Evolutionary conservation across 2,888 invertebrate genomes (phyloP).

Genomic region (Nemapogon koenigi): DNA sequence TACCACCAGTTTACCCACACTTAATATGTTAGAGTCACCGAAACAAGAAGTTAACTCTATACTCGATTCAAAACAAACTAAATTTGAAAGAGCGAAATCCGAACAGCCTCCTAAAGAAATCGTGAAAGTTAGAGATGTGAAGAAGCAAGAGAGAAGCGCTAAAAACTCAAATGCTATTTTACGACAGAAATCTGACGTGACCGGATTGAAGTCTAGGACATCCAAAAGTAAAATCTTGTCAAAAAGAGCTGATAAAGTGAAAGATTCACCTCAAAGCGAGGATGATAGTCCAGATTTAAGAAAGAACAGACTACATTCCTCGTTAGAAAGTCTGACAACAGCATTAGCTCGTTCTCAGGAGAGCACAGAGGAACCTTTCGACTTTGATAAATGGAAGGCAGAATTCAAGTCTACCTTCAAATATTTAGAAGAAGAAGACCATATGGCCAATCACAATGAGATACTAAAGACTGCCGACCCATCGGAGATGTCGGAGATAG

Average conservation of each 20-base stretch:
- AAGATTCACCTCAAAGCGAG: conserved; percentile 27
- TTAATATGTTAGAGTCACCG: conserved; percentile 63
- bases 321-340: conserved; percentile 47
- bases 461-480: conserved; percentile 49
- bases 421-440: conserved; percentile 50
- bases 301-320: conserved; percentile 50
- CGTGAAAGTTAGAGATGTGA: conserved; percentile 10
- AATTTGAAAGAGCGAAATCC: conserved; percentile 29
- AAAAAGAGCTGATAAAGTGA: conserved; percentile 37
- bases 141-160: neutral
- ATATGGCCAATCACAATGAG: conserved; percentile 43
- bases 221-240: conserved; percentile 36
- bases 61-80: conserved; percentile 22
- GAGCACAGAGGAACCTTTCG: conserved; percentile 44
- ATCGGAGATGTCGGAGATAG: conserved; percentile 56
- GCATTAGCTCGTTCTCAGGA: conserved; percentile 49
- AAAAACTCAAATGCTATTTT: conserved; percentile 36
- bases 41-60: conserved; percentile 44
- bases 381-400: conserved; percentile 53
- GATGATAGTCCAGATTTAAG: conserved; percentile 30
- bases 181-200: conserved; percentile 68
- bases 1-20: conserved; percentile 80
- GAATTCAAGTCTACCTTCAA: conserved; percentile 50
- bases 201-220: conserved; percentile 58
- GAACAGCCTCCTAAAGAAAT: neutral